These are phyloP conservation scores for Terebella lapidaria DNA, from an alignment of 2,888 invertebrate species.

Conservation along the genomic window DNA sequence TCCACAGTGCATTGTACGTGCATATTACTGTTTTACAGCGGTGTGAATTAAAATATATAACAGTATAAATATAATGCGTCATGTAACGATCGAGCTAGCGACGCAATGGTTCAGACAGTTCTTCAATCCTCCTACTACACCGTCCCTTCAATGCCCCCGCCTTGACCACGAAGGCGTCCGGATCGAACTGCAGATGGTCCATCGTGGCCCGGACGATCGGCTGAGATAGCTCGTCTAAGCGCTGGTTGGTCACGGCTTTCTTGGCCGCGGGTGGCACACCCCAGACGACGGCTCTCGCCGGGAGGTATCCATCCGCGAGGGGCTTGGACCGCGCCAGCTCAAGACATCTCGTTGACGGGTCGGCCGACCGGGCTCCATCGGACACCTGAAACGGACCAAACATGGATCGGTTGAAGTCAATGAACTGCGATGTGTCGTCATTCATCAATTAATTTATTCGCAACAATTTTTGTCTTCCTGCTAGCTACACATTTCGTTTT, in stretches of 20 bases:
- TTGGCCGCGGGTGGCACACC: constrained; percentile 27
- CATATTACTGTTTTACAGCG: too few species aligned
- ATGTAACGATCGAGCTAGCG: too few species aligned
- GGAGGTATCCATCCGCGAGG: constrained; percentile 5
- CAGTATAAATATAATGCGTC: too few species aligned
- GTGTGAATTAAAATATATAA: too few species aligned
- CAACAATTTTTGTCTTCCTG: too few species aligned
- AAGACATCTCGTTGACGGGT: background rate
- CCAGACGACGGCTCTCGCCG: background rate
- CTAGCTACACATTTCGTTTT: too few species aligned
- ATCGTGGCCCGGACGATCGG: constrained; percentile 43
- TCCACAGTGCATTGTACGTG: too few species aligned
- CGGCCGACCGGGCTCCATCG: background rate
- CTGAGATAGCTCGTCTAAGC: constrained; percentile 29
- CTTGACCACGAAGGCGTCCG: constrained; percentile 44
- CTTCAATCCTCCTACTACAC: constrained; percentile 31
- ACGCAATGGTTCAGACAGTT: constrained; percentile 35
- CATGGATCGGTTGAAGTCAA: too few species aligned
- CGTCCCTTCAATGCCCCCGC: constrained; percentile 38
- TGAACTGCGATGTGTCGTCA: too few species aligned
- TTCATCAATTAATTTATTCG: too few species aligned
- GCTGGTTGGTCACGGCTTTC: constrained; percentile 26
- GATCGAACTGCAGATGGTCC: constrained; percentile 48
- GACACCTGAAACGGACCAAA: background rate
- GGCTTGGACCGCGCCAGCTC: constrained; percentile 8